Evolutionary conservation across 1,140 invertebrate species (phyloP), one percentile per base, ranked within the genome.

Genomic region (Drosophila fuyamai): DNA sequence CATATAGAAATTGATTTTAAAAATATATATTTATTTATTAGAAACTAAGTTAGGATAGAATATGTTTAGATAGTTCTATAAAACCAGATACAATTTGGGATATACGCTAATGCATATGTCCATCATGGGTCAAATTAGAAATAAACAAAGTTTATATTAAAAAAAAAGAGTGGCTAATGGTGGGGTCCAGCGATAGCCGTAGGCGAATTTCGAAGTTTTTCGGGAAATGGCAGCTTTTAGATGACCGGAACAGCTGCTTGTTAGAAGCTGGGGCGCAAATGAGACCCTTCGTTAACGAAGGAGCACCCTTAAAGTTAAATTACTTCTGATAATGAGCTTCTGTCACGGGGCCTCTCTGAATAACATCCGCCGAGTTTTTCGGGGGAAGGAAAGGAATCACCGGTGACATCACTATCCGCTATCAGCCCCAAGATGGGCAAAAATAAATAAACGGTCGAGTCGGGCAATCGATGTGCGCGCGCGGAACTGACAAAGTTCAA

Each of bases 201-300:
- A 35, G 48, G 48, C 48, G 29, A 35, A 32, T 16, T 32, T 12
- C 48, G 12, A 51, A 32, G 27, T 27, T 51, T 51, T 51, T 27
- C 27, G n/a, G 29, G 29, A 51, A 51, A 35, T 51, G 14, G n/a
- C 29, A 51, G 48, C 48, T 35, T 51, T 51, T 5, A 32, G 48
- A 51, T 51, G 48, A 51, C 48, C 48, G 48, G 48, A 51, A 51
- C 48, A 51, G 48, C 48, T 51, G 48, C n/a, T 35, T 5, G 29
- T 47, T 47, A 47, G 44, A 12, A 12, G 44, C 14, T 18, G 16
- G 44, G 4, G 8, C 16, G 18, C 10, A 46, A 47, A 47, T 10
- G 43, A 14, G 43, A 10, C 7, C 29, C 29, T 51, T 51, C 48
- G 29, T 51, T 51, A 48, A 18, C 47, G 47, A 29, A 29, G 23